Percentiles rank a stretch among this genome's conserved stretches.
phyloP scores from a whole-genome alignment of 53 echinoderm and acorn worm genomes.

The Stichopus horrens region DNA sequence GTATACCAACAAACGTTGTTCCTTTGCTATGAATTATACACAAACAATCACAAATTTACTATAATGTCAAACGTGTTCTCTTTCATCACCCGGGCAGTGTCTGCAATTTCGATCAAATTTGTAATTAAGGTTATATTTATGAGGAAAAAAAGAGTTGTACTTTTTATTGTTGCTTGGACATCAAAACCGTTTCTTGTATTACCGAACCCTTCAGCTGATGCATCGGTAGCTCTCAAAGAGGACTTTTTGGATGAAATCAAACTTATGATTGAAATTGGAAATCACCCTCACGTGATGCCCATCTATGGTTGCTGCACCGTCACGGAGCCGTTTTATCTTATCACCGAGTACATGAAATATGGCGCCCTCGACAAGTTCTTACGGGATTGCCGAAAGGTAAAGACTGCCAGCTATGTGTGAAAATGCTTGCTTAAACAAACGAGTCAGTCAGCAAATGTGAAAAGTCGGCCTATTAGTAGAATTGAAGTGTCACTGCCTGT shows the following conservation, averaged over 20 bases:
- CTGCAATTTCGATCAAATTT: too few species aligned
- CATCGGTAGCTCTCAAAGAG: conserved; percentile 26
- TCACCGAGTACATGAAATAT: conserved; percentile 90
- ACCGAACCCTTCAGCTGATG: conserved; percentile 9
- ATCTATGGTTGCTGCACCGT: conserved; percentile 74
- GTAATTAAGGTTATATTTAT: too few species aligned
- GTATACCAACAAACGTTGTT: background rate
- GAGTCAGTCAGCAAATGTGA: too few species aligned
- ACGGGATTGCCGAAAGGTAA: conserved; percentile 65
- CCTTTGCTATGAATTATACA: too few species aligned
- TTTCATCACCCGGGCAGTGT: too few species aligned
- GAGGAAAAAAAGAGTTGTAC: too few species aligned
- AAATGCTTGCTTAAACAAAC: too few species aligned
- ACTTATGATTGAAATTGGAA: conserved; percentile 77
- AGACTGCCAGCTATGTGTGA: background rate
- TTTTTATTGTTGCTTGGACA: too few species aligned
- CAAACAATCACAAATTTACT: too few species aligned
- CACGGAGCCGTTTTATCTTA: conserved; percentile 74
- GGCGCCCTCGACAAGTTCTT: conserved; percentile 83
- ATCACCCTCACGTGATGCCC: conserved; percentile 73
- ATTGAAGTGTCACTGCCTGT: too few species aligned
- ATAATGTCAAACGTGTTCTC: too few species aligned
- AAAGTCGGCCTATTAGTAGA: too few species aligned
- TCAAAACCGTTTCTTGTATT: background rate
- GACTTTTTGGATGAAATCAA: conserved; percentile 78